Conservation (phyloP, 2,797 vertebrate genomes). For the Thunnus albacares region DNA sequence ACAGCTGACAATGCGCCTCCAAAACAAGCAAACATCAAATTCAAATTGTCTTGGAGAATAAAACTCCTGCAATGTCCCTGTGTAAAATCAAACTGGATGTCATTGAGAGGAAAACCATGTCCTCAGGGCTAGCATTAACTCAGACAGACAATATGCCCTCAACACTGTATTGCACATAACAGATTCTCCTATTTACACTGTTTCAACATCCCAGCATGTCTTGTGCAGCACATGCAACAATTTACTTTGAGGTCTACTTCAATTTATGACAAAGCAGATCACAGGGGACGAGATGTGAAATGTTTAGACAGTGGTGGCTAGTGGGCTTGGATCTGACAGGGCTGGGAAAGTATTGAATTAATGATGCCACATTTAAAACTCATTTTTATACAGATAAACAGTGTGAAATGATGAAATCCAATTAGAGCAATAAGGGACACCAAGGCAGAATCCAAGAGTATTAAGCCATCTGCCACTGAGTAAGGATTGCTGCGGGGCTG, state of each 20-base stretch:
- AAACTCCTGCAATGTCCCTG: slow-evolving; percentile 47
- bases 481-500: slow-evolving; percentile 74
- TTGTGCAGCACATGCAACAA: slow-evolving; percentile 50
- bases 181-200: slow-evolving; percentile 50
- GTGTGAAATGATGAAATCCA: slow-evolving; percentile 77
- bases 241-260: slow-evolving; percentile 69
- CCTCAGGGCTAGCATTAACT: slow-evolving; percentile 70
- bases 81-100: slow-evolving; percentile 67
- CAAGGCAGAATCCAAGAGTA: slow-evolving; percentile 62
- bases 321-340: slow-evolving; percentile 72
- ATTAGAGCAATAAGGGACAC: slow-evolving; percentile 78
- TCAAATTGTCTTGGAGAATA: slow-evolving; percentile 47
- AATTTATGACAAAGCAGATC: slow-evolving; percentile 71
- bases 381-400: slow-evolving; percentile 67
- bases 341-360: slow-evolving; percentile 74
- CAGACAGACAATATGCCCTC: slow-evolving; percentile 66
- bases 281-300: slow-evolving; percentile 65
- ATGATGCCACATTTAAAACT: slow-evolving; percentile 69
- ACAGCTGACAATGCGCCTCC: slow-evolving; percentile 22
- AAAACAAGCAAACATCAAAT: slow-evolving; percentile 43
- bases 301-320: slow-evolving; percentile 73
- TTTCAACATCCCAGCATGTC: slow-evolving; percentile 58
- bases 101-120: slow-evolving; percentile 69
- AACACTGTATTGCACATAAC: slow-evolving; percentile 55
- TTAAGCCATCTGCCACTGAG: slow-evolving; percentile 79